phyloP scores from a whole-genome alignment of 2,797 vertebrate species.

The Poecilia velifera region DNA sequence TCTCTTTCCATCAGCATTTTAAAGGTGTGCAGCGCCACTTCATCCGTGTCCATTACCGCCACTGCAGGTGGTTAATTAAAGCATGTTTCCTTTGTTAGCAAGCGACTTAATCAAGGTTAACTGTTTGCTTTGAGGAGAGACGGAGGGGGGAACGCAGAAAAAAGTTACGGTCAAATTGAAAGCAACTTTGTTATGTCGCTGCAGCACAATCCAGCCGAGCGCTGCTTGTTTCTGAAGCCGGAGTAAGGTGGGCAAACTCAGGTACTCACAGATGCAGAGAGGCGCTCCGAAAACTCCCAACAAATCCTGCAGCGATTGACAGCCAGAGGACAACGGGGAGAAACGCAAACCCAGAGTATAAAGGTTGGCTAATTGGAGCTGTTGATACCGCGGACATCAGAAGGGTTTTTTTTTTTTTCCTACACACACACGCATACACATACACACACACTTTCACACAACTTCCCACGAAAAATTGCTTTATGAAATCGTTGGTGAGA shows the following conservation, averaged over 20 bases:
- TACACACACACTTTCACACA: constrained; percentile 63
- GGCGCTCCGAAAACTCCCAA: constrained; percentile 47
- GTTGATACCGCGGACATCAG: constrained; percentile 62
- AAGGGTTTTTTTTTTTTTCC: constrained; percentile 37
- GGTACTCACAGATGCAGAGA: constrained; percentile 77
- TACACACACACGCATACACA: background rate
- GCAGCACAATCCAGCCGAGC: constrained; percentile 46
- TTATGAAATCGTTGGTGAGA: constrained; percentile 77
- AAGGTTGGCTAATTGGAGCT: constrained; percentile 37
- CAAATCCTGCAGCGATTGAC: constrained; percentile 58
- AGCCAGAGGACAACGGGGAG: constrained; percentile 11
- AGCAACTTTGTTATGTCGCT: constrained; percentile 62
- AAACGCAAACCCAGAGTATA: constrained; percentile 4
- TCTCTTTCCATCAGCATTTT: constrained; percentile 12
- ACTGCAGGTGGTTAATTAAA: constrained; percentile 17
- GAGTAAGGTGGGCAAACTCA: constrained; percentile 30
- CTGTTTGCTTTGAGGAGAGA: background rate
- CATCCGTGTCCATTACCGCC: constrained; percentile 2
- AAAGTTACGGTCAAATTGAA: constrained; percentile 45
- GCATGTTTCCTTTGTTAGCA: background rate
- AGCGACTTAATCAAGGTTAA: constrained; percentile 8
- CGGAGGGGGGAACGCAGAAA: background rate
- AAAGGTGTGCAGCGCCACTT: constrained; percentile 10
- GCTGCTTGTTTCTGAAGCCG: constrained; percentile 15
- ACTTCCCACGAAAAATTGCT: constrained; percentile 79